Conservation (phyloP, 2,113 vertebrate genomes). For the Xiphophorus maculatus region DNA sequence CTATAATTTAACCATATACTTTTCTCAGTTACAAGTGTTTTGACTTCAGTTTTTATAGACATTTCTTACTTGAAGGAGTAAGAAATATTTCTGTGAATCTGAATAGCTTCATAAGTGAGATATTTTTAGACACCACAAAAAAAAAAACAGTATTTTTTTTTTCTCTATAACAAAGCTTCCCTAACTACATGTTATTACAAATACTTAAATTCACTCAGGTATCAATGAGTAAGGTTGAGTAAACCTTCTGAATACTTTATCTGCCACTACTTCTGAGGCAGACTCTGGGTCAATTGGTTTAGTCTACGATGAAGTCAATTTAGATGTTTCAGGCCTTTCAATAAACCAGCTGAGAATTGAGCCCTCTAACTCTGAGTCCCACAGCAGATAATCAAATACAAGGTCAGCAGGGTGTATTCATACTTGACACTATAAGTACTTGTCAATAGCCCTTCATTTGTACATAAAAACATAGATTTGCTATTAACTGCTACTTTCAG, state of each 20-base stretch:
- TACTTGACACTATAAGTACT: conserved; percentile 68
- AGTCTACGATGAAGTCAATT: conserved; percentile 50
- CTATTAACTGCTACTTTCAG: conserved; percentile 40
- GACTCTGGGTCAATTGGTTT: conserved; percentile 42
- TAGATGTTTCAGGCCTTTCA: conserved; percentile 39
- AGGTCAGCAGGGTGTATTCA: conserved; percentile 62
- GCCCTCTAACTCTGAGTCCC: conserved; percentile 57
- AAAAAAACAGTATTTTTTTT: no score
- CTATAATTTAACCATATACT: neutral
- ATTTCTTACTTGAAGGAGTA: neutral
- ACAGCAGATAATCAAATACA: conserved; percentile 68
- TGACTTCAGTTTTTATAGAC: neutral
- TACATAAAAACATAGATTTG: conserved; percentile 39
- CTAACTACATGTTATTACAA: neutral
- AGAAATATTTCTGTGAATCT: no score
- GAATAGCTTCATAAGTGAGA: no score
- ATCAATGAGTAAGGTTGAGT: neutral
- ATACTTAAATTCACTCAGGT: neutral
- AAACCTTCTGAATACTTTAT: neutral
- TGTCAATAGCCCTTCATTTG: conserved; percentile 69
- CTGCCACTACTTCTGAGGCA: conserved; percentile 10
- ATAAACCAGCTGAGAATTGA: conserved; percentile 59
- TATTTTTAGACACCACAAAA: no score
- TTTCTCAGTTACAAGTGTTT: neutral
- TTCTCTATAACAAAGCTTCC: neutral